A percentile compares a stretch with the other conserved stretches of the same genome.
These are phyloP conservation scores for Philhelius pedissequus DNA, from an alignment of 2,888 invertebrate genomes.

Conservation along the genomic window DNA sequence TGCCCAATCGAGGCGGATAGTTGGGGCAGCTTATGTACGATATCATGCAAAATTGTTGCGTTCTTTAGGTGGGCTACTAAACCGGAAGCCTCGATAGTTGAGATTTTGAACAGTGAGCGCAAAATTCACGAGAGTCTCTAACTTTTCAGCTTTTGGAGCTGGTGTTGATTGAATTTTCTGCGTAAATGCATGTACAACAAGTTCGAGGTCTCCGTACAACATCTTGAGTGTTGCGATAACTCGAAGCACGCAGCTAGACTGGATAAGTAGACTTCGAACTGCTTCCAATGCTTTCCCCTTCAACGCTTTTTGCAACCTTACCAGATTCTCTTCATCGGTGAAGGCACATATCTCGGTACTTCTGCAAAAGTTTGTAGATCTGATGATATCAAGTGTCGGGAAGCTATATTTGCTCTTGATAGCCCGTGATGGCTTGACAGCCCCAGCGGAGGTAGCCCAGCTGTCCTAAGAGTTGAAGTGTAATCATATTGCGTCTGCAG, in stretches of 20 bases:
- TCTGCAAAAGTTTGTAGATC: neutral
- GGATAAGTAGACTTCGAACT: neutral
- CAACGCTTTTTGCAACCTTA: neutral
- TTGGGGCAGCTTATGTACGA: neutral
- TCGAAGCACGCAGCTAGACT: neutral
- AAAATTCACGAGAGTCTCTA: neutral
- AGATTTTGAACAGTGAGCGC: neutral
- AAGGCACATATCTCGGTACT: constrained; percentile 3
- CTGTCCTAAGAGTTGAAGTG: no score
- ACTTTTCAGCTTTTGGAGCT: neutral
- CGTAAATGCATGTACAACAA: neutral
- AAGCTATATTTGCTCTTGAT: neutral
- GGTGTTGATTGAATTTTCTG: neutral
- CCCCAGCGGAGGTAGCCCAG: no score
- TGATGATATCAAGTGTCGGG: neutral
- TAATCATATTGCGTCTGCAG: no score
- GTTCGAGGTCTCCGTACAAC: neutral
- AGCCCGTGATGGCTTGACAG: no score
- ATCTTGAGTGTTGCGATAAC: neutral
- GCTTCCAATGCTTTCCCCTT: constrained; percentile 9
- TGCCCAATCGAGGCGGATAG: neutral
- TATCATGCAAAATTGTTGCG: neutral
- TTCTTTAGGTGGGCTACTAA: neutral
- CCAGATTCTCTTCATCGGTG: constrained; percentile 10
- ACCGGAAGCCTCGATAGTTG: neutral